These are phyloP conservation scores for Iphiclides podalirius DNA, from an alignment of 2,888 invertebrate genomes.

Conservation along the genomic window DNA sequence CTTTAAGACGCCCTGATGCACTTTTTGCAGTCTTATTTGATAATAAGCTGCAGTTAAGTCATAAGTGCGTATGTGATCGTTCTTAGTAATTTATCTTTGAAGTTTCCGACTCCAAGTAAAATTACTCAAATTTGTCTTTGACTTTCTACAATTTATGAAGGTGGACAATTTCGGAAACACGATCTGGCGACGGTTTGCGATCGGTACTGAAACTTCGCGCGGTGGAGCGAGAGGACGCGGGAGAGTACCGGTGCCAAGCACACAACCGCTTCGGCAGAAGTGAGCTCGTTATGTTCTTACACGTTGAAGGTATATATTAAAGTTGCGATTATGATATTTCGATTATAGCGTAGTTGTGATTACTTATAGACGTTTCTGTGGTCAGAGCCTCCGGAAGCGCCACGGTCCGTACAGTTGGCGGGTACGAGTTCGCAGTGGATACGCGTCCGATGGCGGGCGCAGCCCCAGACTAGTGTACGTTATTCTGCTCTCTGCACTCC, in stretches of 20 bases:
- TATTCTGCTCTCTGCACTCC: constrained; percentile 47
- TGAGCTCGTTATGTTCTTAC: constrained; percentile 82
- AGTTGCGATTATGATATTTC: too few species aligned
- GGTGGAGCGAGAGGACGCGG: constrained; percentile 84
- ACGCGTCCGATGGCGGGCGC: constrained; percentile 76
- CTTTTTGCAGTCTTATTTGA: too few species aligned
- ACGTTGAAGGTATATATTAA: constrained; percentile 79
- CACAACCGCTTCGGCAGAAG: constrained; percentile 85
- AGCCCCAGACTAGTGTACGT: constrained; percentile 16
- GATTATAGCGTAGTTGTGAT: background rate
- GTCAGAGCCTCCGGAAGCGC: constrained; percentile 88
- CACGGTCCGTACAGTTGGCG: constrained; percentile 78
- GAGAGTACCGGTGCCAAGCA: constrained; percentile 85
- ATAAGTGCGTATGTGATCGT: too few species aligned
- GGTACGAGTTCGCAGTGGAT: constrained; percentile 82
- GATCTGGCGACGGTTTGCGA: constrained; percentile 82
- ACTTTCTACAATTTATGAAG: constrained; percentile 31
- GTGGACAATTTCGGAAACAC: constrained; percentile 83
- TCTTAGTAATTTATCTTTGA: too few species aligned
- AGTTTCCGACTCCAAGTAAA: too few species aligned
- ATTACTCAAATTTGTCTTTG: too few species aligned
- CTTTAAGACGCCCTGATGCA: too few species aligned
- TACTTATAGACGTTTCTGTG: too few species aligned
- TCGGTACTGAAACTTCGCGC: constrained; percentile 83
- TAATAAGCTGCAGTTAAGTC: too few species aligned